These are phyloP conservation scores for Caretta caretta DNA, from an alignment of 2,113 vertebrate genomes.

Conservation along the genomic window DNA sequence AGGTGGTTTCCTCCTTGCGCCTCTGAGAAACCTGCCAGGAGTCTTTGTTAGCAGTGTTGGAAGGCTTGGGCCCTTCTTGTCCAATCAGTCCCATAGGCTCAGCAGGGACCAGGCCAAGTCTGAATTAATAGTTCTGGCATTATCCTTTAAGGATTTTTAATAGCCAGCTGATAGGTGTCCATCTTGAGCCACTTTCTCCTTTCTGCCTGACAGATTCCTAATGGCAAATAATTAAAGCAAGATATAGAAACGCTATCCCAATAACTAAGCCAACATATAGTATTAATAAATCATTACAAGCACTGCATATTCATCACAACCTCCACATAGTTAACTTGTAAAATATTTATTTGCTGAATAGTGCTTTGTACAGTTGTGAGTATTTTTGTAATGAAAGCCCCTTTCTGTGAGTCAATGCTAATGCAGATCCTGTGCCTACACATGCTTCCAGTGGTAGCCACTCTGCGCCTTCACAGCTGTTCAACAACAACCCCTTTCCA, in stretches of 20 bases:
- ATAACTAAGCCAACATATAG: neutral
- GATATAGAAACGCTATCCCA: neutral
- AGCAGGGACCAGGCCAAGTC: neutral
- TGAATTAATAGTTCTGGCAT: neutral
- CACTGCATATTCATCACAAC: neutral
- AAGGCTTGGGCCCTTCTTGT: neutral
- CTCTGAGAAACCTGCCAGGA: neutral
- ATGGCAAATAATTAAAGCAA: neutral
- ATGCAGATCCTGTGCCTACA: neutral
- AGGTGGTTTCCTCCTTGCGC: neutral
- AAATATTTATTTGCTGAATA: neutral
- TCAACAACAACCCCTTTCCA: neutral
- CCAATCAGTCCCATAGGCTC: neutral
- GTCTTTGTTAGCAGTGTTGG: neutral
- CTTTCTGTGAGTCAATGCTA: neutral
- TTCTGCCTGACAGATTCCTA: neutral
- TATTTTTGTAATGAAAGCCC: neutral
- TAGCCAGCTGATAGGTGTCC: neutral
- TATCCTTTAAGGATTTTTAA: neutral
- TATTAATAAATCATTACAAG: conserved; percentile 18
- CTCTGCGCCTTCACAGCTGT: neutral
- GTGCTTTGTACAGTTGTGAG: neutral
- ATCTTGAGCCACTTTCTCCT: neutral
- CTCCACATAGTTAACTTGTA: neutral
- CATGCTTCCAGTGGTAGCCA: neutral